These are phyloP conservation scores for Plectrocnemia conspersa DNA, from an alignment of 1,140 invertebrate genomes.

Conservation along the genomic window DNA sequence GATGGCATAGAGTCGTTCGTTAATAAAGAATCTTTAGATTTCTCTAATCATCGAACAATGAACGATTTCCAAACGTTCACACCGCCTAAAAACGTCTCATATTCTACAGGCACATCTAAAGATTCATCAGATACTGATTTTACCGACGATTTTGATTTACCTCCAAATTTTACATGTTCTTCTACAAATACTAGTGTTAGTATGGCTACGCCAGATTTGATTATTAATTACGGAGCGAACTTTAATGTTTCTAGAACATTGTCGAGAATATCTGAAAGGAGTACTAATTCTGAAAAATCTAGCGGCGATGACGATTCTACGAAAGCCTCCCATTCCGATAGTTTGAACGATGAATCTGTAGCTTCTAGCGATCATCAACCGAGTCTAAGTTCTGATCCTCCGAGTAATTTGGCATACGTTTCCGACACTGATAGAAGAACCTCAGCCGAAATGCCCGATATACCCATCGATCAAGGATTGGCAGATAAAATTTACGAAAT, in stretches of 20 bases:
- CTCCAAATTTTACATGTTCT: constrained; percentile 66
- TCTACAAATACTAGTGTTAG: constrained; percentile 51
- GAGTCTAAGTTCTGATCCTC: constrained; percentile 77
- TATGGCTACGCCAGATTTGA: constrained; percentile 56
- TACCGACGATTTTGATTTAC: constrained; percentile 70
- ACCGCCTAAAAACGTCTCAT: constrained; percentile 50
- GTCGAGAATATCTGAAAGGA: constrained; percentile 80
- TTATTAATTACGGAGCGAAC: constrained; percentile 63
- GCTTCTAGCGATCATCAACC: constrained; percentile 78
- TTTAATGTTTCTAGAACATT: constrained; percentile 70
- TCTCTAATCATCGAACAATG: constrained; percentile 45
- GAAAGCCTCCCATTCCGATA: constrained; percentile 74
- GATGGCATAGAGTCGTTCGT: constrained; percentile 55
- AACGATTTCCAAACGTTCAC: constrained; percentile 52
- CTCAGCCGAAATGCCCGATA: constrained; percentile 75
- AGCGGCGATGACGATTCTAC: constrained; percentile 80
- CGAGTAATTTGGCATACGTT: constrained; percentile 64
- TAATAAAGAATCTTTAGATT: constrained; percentile 49
- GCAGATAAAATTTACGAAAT: constrained; percentile 50
- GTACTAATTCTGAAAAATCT: constrained; percentile 74
- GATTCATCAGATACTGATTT: constrained; percentile 61
- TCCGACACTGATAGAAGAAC: constrained; percentile 72
- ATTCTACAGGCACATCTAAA: constrained; percentile 57
- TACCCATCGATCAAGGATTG: constrained; percentile 63
- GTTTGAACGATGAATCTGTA: constrained; percentile 75